Evolutionary conservation across 2,797 vertebrate species (phyloP).

Genomic region (Tauraco hartlaubi): DNA sequence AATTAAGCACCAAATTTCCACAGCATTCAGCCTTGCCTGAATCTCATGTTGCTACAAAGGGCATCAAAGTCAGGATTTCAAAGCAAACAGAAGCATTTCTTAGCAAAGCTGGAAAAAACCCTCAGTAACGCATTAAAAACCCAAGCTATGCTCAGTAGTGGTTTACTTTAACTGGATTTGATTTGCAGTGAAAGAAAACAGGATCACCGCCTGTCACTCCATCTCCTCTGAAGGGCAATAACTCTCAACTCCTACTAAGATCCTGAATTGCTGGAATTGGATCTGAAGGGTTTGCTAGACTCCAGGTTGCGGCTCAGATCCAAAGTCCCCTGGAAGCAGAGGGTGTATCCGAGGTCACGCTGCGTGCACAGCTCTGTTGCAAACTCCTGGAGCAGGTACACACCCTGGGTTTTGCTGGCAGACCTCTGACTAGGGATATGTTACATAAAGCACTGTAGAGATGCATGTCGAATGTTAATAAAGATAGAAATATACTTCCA

Average conservation of each 20-base stretch:
- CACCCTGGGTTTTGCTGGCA: not conserved
- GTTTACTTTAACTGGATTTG: not conserved
- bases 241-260: not conserved
- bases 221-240: not conserved
- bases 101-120: not conserved
- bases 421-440: not conserved
- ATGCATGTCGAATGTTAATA: constrained; percentile 38
- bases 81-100: not conserved
- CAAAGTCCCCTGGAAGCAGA: not conserved
- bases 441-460: not conserved
- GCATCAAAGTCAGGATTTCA: not conserved
- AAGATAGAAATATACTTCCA: constrained; percentile 61
- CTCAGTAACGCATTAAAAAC: not conserved
- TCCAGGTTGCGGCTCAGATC: not conserved
- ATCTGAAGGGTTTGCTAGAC: not conserved
- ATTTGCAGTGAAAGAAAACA: not conserved
- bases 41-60: not conserved
- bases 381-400: not conserved
- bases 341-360: not conserved
- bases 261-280: not conserved
- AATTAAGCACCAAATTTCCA: constrained; percentile 38
- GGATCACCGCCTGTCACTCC: not conserved
- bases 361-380: not conserved
- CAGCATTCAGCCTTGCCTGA: not conserved
- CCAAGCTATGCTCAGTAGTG: not conserved